Percentiles rank a stretch among this genome's conserved stretches.
These are phyloP conservation scores for Rhynchophorus ferrugineus DNA, from an alignment of 1,140 invertebrate genomes.

Conservation along the genomic window DNA sequence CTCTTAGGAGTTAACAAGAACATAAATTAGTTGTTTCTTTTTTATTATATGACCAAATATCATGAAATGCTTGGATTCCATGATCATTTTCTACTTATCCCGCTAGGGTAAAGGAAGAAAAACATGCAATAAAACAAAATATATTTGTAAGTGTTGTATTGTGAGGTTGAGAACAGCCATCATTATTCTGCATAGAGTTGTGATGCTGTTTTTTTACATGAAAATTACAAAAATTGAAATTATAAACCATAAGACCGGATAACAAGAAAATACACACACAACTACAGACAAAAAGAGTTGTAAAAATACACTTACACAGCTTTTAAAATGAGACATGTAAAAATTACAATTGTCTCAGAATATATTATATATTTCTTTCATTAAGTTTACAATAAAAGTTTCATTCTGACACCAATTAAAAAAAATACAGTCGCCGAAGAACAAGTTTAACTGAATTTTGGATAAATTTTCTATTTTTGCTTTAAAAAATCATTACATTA, in stretches of 20 bases:
- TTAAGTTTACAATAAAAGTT: slow-evolving; percentile 36
- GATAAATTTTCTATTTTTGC: slow-evolving; percentile 12
- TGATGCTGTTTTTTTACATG: slow-evolving; percentile 18
- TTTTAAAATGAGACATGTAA: slow-evolving; percentile 29
- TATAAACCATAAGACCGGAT: slow-evolving; percentile 30
- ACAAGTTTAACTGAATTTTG: slow-evolving; percentile 11
- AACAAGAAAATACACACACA: slow-evolving; percentile 36
- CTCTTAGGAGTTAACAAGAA: too few relatives aligned
- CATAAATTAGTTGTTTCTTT: too few relatives aligned
- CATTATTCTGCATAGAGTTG: not conserved
- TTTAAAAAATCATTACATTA: slow-evolving; percentile 18
- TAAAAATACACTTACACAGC: slow-evolving; percentile 38
- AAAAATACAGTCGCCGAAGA: slow-evolving; percentile 25
- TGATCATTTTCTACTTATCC: too few relatives aligned
- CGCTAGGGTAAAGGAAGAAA: too few relatives aligned
- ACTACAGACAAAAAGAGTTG: slow-evolving; percentile 37
- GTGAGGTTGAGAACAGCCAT: slow-evolving; percentile 31
- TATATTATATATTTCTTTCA: slow-evolving; percentile 29
- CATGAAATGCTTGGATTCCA: too few relatives aligned
- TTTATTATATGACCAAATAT: too few relatives aligned
- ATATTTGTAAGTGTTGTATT: slow-evolving; percentile 36
- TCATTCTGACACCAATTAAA: slow-evolving; percentile 39
- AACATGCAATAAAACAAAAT: slow-evolving; percentile 6
- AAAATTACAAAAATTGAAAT: slow-evolving; percentile 34
- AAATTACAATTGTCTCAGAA: slow-evolving; percentile 33